These are phyloP conservation scores for Cyanoderma ruficeps DNA, from an alignment of 2,113 vertebrate genomes.

Conservation along the genomic window DNA sequence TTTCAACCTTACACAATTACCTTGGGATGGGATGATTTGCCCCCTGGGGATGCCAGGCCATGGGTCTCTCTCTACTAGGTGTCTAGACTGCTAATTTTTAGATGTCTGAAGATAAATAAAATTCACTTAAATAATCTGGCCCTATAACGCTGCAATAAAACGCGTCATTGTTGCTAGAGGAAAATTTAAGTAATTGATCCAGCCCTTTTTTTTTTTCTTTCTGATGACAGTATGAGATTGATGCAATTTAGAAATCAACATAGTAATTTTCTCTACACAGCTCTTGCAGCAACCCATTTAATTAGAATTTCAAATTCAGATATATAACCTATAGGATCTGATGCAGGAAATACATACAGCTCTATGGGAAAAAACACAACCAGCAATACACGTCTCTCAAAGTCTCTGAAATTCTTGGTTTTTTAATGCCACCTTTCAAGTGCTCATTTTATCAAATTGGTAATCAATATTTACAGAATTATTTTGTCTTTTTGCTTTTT, in stretches of 20 bases:
- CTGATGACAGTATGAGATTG: neutral
- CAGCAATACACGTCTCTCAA: neutral
- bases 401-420: neutral
- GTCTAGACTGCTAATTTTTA: conserved; percentile 27
- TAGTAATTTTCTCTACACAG: neutral
- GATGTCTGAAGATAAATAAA: conserved; percentile 35
- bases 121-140: neutral
- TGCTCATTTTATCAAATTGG: neutral
- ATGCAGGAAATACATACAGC: neutral
- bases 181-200: neutral
- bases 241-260: neutral
- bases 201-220: neutral
- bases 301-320: neutral
- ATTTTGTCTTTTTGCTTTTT: conserved; percentile 67
- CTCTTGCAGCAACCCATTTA: neutral
- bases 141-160: neutral
- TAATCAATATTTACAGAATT: conserved; percentile 64
- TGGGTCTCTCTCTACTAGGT: neutral
- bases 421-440: neutral
- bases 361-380: neutral
- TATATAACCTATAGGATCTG: neutral
- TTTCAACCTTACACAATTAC: neutral
- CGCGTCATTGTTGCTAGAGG: neutral
- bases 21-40: neutral
- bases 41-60: neutral